Evolutionary conservation across 1,140 invertebrate genomes (phyloP), one percentile per base, ranked within the genome.

Genomic region (Panulirus ornatus): DNA sequence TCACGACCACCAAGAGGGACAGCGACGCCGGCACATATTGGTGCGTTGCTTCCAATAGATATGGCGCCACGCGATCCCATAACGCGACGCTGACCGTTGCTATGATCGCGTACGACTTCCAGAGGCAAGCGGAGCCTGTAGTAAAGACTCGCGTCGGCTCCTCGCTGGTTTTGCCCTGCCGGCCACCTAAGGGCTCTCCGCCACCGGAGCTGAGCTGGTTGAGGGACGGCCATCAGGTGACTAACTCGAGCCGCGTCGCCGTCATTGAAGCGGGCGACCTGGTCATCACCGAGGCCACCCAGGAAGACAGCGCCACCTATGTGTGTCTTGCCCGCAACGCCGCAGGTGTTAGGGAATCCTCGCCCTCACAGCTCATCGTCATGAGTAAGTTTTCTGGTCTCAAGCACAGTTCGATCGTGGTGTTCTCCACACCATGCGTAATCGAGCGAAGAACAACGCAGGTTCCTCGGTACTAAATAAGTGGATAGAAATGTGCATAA

Each of bases 241-340:
- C n/a, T 16, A 75, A 85, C 71, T 85, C 84, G 42, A 30, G 42
- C 36, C 84, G 47, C 5, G 84, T 85, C 8, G 36, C 0, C 27
- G 70, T 85, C 70, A 51, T 34, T 36, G 47, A 85, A 27, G 70
- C 30, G 6, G 84, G 84, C 8, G 84, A 85, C 84, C 70, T 85
- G 42, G 84, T 75, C 34, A 85, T 85, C 84, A 85, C 30, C 19
- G 22, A 73, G 14, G 47, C 84, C 47, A 38, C 51, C 5, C 42
- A 85, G 19, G 34, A 85, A 38, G 70, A 85, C 47, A 75, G 70
- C 5, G 84, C 44, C 1, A 75, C 47, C 42, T 94, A 94, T 85
- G 92, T 93, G 47, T 94, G 94, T 88, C 92, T 93, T 38, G 94
- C 94, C 1, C 93, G 93, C 40, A 94, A 94, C 91, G 92, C 92